Percentiles rank a stretch among this genome's conserved stretches.
phyloP scores from a whole-genome alignment of 2,888 invertebrate genomes.

The Tinea trinotella region DNA sequence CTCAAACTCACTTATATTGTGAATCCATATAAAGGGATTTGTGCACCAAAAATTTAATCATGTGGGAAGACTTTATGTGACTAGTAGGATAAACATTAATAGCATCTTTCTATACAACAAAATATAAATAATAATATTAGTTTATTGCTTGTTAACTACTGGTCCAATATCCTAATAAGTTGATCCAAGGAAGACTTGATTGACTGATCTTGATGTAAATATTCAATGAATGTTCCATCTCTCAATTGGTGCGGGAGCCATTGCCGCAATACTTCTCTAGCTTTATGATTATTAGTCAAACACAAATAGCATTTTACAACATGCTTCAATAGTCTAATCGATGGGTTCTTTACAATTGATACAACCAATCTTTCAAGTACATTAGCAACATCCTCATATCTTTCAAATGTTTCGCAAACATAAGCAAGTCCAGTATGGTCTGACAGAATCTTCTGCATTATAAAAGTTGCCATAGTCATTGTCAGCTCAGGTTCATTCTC shows the following conservation, averaged over 20 bases:
- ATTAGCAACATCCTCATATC: constrained; percentile 99
- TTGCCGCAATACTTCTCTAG: constrained; percentile 95
- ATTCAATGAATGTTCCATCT: constrained; percentile 94
- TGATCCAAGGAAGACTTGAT: too few relatives aligned
- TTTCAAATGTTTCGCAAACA: constrained; percentile 99
- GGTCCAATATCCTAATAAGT: too few relatives aligned
- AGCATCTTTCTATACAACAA: too few relatives aligned
- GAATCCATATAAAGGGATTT: too few relatives aligned
- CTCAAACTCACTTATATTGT: too few relatives aligned
- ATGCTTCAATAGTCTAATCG: constrained; percentile 95
- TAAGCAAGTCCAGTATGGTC: constrained; percentile 98
- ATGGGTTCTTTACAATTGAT: constrained; percentile 96
- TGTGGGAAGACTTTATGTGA: too few relatives aligned
- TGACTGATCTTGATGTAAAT: constrained; percentile 96
- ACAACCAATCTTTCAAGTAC: constrained; percentile 99
- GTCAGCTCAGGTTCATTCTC: constrained; percentile 98
- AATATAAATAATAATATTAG: too few relatives aligned
- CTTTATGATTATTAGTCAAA: constrained; percentile 97
- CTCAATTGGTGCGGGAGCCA: constrained; percentile 97
- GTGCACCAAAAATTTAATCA: too few relatives aligned
- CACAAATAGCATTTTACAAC: constrained; percentile 98
- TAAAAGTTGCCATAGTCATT: constrained; percentile 99
- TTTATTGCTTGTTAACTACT: too few relatives aligned
- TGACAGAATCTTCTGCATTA: constrained; percentile 96
- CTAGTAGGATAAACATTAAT: too few relatives aligned